Evolutionary conservation across 2,113 vertebrate genomes (phyloP).

Genomic region (Riparia riparia): DNA sequence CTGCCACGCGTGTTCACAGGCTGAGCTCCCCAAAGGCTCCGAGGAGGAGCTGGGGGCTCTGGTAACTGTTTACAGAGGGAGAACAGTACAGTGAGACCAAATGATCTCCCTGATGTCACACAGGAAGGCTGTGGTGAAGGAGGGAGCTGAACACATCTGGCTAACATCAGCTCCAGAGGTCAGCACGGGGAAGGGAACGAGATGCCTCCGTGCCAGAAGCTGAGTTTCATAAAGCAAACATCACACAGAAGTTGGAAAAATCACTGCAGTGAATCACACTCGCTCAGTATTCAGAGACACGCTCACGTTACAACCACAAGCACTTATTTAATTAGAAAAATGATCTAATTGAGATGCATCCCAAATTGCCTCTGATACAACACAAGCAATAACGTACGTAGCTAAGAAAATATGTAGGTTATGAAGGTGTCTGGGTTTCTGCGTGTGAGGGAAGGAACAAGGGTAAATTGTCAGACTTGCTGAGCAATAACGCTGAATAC

Average conservation of each 20-base stretch:
- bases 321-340: slow-evolving; percentile 66
- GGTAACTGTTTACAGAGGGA: neutral
- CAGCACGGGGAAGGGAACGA: neutral
- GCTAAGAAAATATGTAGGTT: neutral
- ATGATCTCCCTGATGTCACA: neutral
- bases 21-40: neutral
- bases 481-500: slow-evolving; percentile 32
- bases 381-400: neutral
- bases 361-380: slow-evolving; percentile 6
- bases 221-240: neutral
- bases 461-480: neutral
- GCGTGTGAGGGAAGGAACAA: neutral
- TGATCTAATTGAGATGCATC: slow-evolving; percentile 53
- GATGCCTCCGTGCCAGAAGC: neutral
- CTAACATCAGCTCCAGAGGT: neutral
- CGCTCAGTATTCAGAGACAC: slow-evolving; percentile 24
- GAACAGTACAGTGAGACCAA: neutral
- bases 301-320: slow-evolving; percentile 18
- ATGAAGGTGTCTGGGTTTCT: neutral
- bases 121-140: neutral
- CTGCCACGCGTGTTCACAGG: neutral
- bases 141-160: neutral
- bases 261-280: neutral
- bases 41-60: neutral
- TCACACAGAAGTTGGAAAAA: neutral